Evolutionary conservation across 1,140 invertebrate species (phyloP), one percentile per base, ranked within the genome.

Genomic region (Bombus confusus): DNA sequence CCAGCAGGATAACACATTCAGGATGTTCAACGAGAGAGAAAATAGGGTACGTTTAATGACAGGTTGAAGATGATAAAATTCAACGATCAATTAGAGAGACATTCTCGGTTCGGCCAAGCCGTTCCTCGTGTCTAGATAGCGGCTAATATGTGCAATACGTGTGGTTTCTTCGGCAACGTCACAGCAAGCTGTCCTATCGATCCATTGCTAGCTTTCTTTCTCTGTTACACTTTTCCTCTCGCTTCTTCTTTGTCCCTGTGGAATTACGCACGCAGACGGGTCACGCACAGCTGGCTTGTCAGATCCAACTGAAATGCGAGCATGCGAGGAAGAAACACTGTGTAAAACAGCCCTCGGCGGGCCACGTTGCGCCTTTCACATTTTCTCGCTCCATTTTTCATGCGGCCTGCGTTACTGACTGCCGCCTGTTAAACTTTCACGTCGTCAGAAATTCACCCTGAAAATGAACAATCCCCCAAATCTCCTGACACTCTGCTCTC

Each of bases 111-210:
- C 34, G 8, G 8, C 0, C 25, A 25, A 22, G 25, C 62, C 31
- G 9, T 1, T 69, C 62, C 77, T 68, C 77, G 41, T 41, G 62
- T 75, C 71, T 78, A 31, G 87, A 73, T 81, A 88, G 71, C 43
- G 31, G 57, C 77, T 71, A 89, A 86, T 83, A 73, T 79, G 64
- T 68, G 41, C 57, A 73, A 87, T 87, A 83, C 75, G 64, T 90
- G 86, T 87, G 83, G 78, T 84, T 88, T 91, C 87, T 86, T 86
- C 83, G 64, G 78, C 57, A 88, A 86, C 77, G 83, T 88, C 84
- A 81, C 78, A 72, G 77, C 83, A 81, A 86, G 89, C 57, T 88
- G 66, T 80, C 90, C 64, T 88, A 76, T 73, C 87, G 87, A 91
- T 78, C 89, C 87, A 68, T 64, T 8, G 64, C 47, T 41, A 52